phyloP scores from a whole-genome alignment of 2,113 vertebrate genomes.

The Alligator mississippiensis region DNA sequence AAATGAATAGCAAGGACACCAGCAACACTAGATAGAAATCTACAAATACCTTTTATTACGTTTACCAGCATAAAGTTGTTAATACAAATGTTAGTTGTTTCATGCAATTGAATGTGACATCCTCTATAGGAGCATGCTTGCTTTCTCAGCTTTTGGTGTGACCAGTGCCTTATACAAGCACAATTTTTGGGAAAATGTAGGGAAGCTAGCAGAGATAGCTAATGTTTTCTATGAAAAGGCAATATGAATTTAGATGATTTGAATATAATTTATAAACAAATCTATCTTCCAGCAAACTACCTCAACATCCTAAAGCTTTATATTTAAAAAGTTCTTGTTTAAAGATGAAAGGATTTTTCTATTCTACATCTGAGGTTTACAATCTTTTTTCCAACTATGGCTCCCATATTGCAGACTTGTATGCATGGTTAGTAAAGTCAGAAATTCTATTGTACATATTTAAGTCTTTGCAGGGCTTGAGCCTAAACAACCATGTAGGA shows the following conservation, averaged over 20 bases:
- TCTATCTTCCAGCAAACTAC: background rate
- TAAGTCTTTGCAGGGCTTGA: background rate
- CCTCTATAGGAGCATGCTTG: background rate
- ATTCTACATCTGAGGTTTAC: background rate
- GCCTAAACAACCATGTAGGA: background rate
- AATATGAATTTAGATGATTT: background rate
- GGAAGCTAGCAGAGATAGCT: background rate
- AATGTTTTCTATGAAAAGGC: background rate
- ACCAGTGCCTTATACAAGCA: background rate
- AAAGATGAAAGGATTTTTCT: background rate
- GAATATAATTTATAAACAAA: background rate
- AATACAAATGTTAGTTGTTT: background rate
- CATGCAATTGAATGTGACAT: background rate
- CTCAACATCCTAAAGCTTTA: background rate
- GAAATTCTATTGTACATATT: background rate
- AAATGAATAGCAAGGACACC: fast-evolving
- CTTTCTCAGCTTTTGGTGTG: too few relatives aligned
- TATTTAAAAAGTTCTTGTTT: background rate
- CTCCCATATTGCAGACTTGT: background rate
- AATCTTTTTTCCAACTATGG: background rate
- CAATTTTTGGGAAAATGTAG: background rate
- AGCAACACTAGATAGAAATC: background rate
- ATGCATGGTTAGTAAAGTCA: background rate
- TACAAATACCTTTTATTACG: background rate
- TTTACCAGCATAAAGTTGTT: background rate